Evolutionary conservation across 2,888 invertebrate species (phyloP), one percentile per base, ranked within the genome.

Genomic region (Rhyacophila evoluta): DNA sequence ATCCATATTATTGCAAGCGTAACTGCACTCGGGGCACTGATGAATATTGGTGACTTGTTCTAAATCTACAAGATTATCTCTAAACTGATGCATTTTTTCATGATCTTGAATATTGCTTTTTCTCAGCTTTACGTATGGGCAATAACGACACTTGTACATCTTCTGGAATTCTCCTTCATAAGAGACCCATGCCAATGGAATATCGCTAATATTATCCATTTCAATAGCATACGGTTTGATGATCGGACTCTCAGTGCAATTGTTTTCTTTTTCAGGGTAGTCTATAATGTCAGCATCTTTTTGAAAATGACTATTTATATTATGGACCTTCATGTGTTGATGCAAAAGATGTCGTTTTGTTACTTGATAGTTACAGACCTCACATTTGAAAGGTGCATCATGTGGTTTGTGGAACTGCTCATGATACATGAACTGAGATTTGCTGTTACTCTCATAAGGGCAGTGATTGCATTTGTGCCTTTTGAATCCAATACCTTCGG

Each of bases 341-440:
- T 94, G 94, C n/a, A 97, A 89, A 39, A 96, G 89, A 84, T 96
- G 94, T 82, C 93, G 89, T 85, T 94, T 94, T 76, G 94, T 94
- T 6, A 95, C 95, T 84, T 95, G 95, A 85, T 95, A 96, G 82
- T 94, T 93, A 86, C 97, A 97, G 83, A 93, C 90, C 25, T 92
- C 92, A 85, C 97, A 97, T 86, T 95, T 95, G 86, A 94, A 95
- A n/a, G 93, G 93, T 0, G 94, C 93, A 68, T 92, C 92, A 74
- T 93, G 91, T 0, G 93, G 92, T 39, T 93, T 90, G 85, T 97
- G 97, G 85, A 96, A 94, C 84, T 96, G 95, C 84, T 95, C 95
- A 85, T 97, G 97, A 85, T 96, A 95, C 85, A 94, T 92, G 86
- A 93, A 95, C 86, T 96, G 96, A 28, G 95, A 95, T 86, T 95